Conservation (phyloP, 1,140 invertebrate species). For the Drosophila obscura region DNA sequence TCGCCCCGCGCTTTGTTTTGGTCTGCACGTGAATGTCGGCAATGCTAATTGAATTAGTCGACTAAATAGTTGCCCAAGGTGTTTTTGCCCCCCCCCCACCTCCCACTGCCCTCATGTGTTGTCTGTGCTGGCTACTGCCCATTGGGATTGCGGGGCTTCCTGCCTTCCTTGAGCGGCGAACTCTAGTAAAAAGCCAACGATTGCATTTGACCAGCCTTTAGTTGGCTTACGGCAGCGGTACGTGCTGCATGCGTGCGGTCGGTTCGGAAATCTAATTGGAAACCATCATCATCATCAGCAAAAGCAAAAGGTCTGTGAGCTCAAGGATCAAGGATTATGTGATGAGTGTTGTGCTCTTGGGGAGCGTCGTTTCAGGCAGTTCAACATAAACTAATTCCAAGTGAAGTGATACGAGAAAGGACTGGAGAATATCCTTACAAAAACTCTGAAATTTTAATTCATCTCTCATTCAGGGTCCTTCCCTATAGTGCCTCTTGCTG, state of each 20-base stretch:
- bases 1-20: slow-evolving; percentile 4
- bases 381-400: not conserved
- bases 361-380: not conserved
- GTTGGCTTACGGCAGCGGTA: slow-evolving; percentile 78
- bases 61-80: slow-evolving; percentile 70
- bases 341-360: too few relatives aligned
- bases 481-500: too few relatives aligned
- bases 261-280: slow-evolving; percentile 36
- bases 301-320: slow-evolving; percentile 26
- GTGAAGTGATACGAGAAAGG: not conserved
- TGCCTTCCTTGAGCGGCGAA: slow-evolving; percentile 3
- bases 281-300: not conserved
- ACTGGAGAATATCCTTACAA: too few relatives aligned
- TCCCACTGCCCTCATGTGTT: not conserved
- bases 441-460: too few relatives aligned
- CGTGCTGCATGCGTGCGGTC: slow-evolving; percentile 72
- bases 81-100: not conserved
- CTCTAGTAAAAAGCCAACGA: slow-evolving; percentile 55
- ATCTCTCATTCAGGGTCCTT: too few relatives aligned
- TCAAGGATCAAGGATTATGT: slow-evolving; percentile 31
- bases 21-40: slow-evolving; percentile 66
- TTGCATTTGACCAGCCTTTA: slow-evolving; percentile 68
- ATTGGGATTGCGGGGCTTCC: slow-evolving; percentile 69
- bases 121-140: slow-evolving; percentile 30
- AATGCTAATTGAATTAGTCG: slow-evolving; percentile 71